Base-by-base conservation (phyloP, 2,113 vertebrate species). In the Trachemys scripta region DNA sequence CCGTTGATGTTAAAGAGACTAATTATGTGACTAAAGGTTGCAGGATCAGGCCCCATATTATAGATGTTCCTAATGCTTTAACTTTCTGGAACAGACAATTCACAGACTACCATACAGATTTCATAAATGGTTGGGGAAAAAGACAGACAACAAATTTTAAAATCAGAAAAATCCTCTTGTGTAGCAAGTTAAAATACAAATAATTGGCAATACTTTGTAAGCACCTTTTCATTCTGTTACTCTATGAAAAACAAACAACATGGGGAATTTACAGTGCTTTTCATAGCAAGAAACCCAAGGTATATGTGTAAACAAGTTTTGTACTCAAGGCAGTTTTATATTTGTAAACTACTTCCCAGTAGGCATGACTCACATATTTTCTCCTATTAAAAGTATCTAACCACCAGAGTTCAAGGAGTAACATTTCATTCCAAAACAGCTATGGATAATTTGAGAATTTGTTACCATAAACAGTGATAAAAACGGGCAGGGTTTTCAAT, bases 271-370 rank as follows among this genome's bases (percentile, higher is more conserved):
- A 95, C 87, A 91, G 93, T 97, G 90, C 57, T 97, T 97, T 97
- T 95, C 89, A 91, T 90, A 92, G 94, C 82, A 95, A 79, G 87
- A 93, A 92, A 93, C 35, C 78, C 76, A 91, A 1, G 2, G 90
- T 83, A 95, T 57, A 92, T 97, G 95, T 94, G 93, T 83, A 93
- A 97, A 96, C 96, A 97, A 54, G 92, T 96, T 97, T 95, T 83
- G 92, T 13, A 94, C 96, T 96, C 86, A 93, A 92, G 92, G 92
- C 93, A 93, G 53, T 93, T 96, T 96, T 94, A 22, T 84, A 80
- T 93, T 79, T 35, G 25, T 90, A 90, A 92, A 96, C n/a, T 90
- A 59, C 82, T 91, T 97, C 92, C 92, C 92, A 92, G 82, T 24
- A 95, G 82, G 79, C 87, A 59, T 82, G 25, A 76, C 93, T 93